Evolutionary conservation across 2,797 vertebrate genomes (phyloP).

Genomic region (Xiphophorus birchmanni): DNA sequence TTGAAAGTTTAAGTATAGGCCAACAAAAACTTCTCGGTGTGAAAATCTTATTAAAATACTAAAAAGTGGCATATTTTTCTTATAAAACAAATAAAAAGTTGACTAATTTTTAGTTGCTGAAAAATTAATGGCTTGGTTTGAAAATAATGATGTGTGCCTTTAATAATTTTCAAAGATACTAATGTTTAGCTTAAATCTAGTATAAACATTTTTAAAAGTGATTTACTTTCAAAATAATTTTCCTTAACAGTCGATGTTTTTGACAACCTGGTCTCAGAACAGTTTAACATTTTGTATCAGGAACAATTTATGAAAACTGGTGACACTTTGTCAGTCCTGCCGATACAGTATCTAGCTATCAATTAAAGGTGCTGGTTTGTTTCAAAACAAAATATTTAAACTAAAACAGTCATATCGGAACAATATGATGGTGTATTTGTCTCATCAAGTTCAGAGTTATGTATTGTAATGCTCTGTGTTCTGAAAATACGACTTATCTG

Average conservation of each 20-base stretch:
- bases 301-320: neutral
- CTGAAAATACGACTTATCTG: conserved; percentile 36
- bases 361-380: neutral
- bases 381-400: neutral
- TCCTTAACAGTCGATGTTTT: neutral
- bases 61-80: neutral
- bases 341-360: conserved; percentile 6
- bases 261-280: neutral
- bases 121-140: neutral
- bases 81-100: too few species aligned
- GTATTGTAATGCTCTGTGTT: conserved; percentile 13
- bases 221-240: neutral
- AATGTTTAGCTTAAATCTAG: neutral
- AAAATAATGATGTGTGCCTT: neutral
- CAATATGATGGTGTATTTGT: neutral
- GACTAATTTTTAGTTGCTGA: neutral
- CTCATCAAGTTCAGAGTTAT: neutral
- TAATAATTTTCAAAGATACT: neutral
- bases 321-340: neutral
- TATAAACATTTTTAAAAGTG: neutral
- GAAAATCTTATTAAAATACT: neutral
- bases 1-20: neutral
- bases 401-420: neutral
- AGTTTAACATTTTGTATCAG: neutral
- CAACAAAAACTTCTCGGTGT: neutral